Evolutionary conservation across 2,113 vertebrate genomes (phyloP).

Genomic region (Syrrhaptes paradoxus): DNA sequence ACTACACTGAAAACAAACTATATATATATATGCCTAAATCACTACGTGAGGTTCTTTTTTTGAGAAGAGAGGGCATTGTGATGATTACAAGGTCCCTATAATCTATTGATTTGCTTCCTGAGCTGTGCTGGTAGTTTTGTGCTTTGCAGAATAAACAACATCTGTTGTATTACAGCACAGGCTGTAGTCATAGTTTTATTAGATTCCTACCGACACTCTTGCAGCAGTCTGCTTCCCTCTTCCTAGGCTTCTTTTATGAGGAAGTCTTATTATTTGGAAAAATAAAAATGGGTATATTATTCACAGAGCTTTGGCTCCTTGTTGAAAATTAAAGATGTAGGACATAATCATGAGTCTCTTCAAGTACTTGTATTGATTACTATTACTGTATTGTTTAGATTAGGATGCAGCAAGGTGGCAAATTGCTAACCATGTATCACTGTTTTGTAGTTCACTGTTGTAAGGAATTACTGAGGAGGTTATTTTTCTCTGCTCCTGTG

Average conservation of each 20-base stretch:
- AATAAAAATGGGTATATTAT: background rate
- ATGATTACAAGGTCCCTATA: background rate
- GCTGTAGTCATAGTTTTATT: background rate
- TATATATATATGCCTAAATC: background rate
- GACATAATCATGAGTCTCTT: background rate
- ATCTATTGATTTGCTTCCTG: background rate
- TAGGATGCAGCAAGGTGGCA: background rate
- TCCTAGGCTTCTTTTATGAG: background rate
- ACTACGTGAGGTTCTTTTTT: background rate
- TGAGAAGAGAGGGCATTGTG: background rate
- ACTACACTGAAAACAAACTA: background rate
- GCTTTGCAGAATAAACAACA: background rate
- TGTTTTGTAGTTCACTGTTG: background rate
- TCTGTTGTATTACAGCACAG: background rate
- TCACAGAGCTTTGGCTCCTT: background rate
- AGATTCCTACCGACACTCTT: background rate
- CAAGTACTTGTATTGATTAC: background rate
- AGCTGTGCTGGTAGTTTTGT: background rate
- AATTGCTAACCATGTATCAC: background rate
- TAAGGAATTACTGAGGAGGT: background rate
- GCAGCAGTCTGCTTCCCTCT: background rate
- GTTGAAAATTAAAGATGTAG: background rate
- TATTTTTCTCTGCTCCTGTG: background rate
- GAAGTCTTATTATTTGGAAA: background rate
- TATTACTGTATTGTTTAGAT: background rate